Evolutionary conservation across 2,113 vertebrate species (phyloP), one percentile per base, ranked within the genome.

Genomic region (Melanerpes formicivorus): DNA sequence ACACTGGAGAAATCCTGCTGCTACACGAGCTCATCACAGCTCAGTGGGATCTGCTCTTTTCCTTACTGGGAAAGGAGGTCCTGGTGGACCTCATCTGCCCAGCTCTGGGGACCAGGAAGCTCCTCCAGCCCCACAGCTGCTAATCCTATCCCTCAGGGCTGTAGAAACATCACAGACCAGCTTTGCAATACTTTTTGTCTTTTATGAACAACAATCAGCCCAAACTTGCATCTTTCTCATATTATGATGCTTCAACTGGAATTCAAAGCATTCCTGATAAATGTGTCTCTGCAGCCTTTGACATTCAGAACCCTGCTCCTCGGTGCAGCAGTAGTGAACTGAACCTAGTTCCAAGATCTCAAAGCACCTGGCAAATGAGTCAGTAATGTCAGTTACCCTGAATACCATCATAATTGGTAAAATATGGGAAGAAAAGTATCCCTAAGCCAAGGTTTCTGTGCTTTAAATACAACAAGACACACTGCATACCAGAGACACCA

Each of bases 281-380:
- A 67, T 14, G 60, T 9, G 26, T 58, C 79, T 80, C 90, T 81
- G 25, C 55, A 76, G 1, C 48, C 74, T 66, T 71, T 55, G 18
- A 59, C 63, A 40, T 69, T 87, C 76, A 60, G 42, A 42, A 27
- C 5, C 30, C 48, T 29, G 18, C 32, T 66, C 40, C 71, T 79
- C 19, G 44, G 64, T 2, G 19, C 84, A 58, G 79, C 59, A 67
- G 48, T 65, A 84, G 94, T 73, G 65, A 82, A 88, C 52, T n/a
- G 85, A 89, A 42, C 42, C 42, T 6, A 40, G 46, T 69, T 67
- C 42, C 32, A 29, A 48, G 87, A 87, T 18, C 87, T 74, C 59
- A 74, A 70, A 90, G 52, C 87, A 90, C 75, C 87, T 80, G 81
- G 74, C 72, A 90, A 87, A 74, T 42, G 64, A 94, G 48, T 84